These are phyloP conservation scores for Bathynomus jamesi DNA, from an alignment of 1,140 invertebrate species.

Conservation along the genomic window DNA sequence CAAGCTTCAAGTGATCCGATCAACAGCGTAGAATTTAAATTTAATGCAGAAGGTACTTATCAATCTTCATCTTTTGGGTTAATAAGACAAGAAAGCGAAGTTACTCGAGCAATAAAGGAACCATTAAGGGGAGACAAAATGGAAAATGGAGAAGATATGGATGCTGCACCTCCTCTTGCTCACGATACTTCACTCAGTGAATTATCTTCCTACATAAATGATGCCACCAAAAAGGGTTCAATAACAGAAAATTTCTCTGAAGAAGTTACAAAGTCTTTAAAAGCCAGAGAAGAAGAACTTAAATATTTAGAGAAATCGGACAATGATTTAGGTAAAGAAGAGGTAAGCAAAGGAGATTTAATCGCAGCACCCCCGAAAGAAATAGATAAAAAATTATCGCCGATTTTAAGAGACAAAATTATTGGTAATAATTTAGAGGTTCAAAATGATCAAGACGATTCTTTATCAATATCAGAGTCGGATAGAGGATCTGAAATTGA, in stretches of 20 bases:
- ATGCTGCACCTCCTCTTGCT: slow-evolving; percentile 2
- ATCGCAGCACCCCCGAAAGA: slow-evolving; percentile 2
- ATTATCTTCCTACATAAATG: slow-evolving; percentile 22
- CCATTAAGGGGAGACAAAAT: slow-evolving; percentile 11
- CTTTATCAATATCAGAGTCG: slow-evolving; percentile 65
- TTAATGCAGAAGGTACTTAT: slow-evolving; percentile 41
- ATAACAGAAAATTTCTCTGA: not conserved
- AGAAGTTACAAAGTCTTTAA: not conserved
- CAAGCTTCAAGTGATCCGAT: slow-evolving; percentile 42
- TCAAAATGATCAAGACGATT: slow-evolving; percentile 45
- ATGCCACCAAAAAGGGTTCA: slow-evolving; percentile 3
- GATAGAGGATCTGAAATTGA: slow-evolving; percentile 61
- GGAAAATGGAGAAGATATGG: slow-evolving; percentile 1
- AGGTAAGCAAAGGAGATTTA: not conserved
- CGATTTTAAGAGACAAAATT: not conserved
- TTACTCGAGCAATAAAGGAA: slow-evolving; percentile 28
- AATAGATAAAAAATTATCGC: slow-evolving; percentile 4
- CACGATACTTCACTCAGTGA: slow-evolving; percentile 22
- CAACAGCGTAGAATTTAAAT: slow-evolving; percentile 45
- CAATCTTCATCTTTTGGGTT: slow-evolving; percentile 37
- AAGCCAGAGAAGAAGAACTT: slow-evolving; percentile 12
- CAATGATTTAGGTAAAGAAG: not conserved
- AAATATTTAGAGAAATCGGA: not conserved
- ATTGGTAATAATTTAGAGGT: not conserved
- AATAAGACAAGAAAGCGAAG: slow-evolving; percentile 28